Base-by-base conservation (phyloP, 2,113 vertebrate species). In the Gobius niger region DNA sequence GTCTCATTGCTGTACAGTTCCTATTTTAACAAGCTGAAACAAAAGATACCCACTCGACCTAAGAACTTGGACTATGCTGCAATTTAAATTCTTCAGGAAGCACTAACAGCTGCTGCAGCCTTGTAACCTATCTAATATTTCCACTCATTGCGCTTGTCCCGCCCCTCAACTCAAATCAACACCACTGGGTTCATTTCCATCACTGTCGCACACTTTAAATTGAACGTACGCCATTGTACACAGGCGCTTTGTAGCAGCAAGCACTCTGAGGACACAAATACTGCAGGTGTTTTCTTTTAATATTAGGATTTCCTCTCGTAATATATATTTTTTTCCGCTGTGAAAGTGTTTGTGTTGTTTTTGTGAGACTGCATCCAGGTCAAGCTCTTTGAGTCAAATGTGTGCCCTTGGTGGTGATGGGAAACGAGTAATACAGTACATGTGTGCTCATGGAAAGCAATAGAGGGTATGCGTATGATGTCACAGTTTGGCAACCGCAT, bases 61-160 rank as follows among this genome's bases (percentile, higher is more conserved):
- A 59, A 44, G 63, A 75, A 72, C 78, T 67, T 73, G 61, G 69
- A 78, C 72, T 70, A 76, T 61, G 64, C 60, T n/a, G 76, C 77
- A 75, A 75, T 85, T 80, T 77, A 78, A 82, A 87, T 83, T 83
- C 75, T 74, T 85, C 47, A 63, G 54, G 68, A 80, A 57, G 15
- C 7, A 12, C 16, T 61, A 87, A 85, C 85, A 84, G 85, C 85
- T 87, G 87, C 74, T 78, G 60, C 63, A 64, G 82, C 65, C 70
- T 70, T 68, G 71, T 42, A 62, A 69, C 80, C 67, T 69, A 72
- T 71, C 64, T 63, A 14, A 42, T n/a, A 60, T 60, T 60, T 75
- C 60, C 61, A 72, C 70, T 54, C 60, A 10, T 76, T 9, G 13
- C 49, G 53, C 52, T 50, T 65, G 72, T 71, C 65, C 73, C 12